A percentile compares a stretch with the other conserved stretches of the same genome.
Conservation (phyloP, 2,888 invertebrate genomes). For the Idaea biselata region DNA sequence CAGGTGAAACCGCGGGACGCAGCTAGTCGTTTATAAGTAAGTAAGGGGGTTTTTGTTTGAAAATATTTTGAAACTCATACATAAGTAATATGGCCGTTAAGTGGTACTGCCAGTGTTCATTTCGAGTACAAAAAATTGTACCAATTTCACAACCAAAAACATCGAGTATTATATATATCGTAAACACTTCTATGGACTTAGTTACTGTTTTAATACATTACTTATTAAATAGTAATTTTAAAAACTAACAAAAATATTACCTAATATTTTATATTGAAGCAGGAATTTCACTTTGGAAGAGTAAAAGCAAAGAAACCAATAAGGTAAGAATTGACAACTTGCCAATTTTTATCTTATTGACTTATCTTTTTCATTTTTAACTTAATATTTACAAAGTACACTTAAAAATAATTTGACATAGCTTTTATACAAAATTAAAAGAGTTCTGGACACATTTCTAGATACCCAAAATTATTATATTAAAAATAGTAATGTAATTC, state of each 20-base stretch:
- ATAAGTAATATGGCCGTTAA: conserved; percentile 35
- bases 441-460: no score
- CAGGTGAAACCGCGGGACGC: no score
- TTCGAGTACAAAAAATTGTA: conserved; percentile 11
- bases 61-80: conserved; percentile 8
- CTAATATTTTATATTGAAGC: not conserved
- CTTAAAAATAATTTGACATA: not conserved
- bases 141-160: conserved; percentile 31
- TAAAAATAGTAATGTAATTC: no score
- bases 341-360: not conserved
- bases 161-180: conserved; percentile 28
- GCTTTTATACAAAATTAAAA: not conserved
- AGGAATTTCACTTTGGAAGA: not conserved
- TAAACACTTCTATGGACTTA: conserved; percentile 16
- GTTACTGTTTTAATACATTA: not conserved
- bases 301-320: not conserved
- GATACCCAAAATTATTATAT: no score
- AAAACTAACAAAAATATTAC: not conserved
- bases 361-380: not conserved
- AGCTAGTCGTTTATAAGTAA: no score
- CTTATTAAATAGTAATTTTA: not conserved
- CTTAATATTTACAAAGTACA: not conserved
- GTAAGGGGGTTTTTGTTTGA: not conserved
- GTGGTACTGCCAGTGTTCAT: conserved; percentile 20
- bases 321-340: not conserved